Conservation (phyloP, 2,888 invertebrate genomes). For the Drosophila quinaria region DNA sequence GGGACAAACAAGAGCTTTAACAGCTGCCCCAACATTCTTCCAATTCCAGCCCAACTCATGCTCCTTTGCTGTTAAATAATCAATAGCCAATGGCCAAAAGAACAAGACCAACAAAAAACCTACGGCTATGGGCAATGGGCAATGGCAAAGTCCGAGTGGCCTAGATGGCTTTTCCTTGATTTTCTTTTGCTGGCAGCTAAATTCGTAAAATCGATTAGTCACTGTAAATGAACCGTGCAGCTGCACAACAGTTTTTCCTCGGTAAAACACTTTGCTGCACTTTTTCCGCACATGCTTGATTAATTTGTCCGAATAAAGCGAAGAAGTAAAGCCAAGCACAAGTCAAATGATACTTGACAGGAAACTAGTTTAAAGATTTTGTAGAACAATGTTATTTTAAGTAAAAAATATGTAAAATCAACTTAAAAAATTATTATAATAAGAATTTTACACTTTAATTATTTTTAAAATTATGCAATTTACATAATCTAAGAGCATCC, state of each 20-base stretch:
- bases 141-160: constrained; percentile 17
- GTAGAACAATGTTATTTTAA: not conserved
- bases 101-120: constrained; percentile 24
- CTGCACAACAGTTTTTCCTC: constrained; percentile 70
- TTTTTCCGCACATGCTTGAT: constrained; percentile 38
- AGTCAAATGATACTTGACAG: constrained; percentile 2
- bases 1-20: constrained; percentile 24
- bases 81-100: constrained; percentile 58
- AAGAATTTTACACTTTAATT: not conserved
- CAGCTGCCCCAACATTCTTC: constrained; percentile 48
- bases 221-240: constrained; percentile 75
- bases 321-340: not conserved
- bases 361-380: not conserved
- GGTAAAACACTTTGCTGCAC: not conserved
- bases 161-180: constrained; percentile 30
- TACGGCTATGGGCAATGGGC: not conserved
- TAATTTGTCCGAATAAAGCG: constrained; percentile 35
- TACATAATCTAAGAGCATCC: constrained; percentile 6
- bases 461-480: too few species aligned
- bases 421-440: not conserved
- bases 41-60: constrained; percentile 33
- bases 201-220: constrained; percentile 79
- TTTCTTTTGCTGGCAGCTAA: constrained; percentile 54
- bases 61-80: constrained; percentile 52
- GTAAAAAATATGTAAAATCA: not conserved